Conservation (phyloP, 2,113 vertebrate genomes). For the Pelecanoides urinatrix region DNA sequence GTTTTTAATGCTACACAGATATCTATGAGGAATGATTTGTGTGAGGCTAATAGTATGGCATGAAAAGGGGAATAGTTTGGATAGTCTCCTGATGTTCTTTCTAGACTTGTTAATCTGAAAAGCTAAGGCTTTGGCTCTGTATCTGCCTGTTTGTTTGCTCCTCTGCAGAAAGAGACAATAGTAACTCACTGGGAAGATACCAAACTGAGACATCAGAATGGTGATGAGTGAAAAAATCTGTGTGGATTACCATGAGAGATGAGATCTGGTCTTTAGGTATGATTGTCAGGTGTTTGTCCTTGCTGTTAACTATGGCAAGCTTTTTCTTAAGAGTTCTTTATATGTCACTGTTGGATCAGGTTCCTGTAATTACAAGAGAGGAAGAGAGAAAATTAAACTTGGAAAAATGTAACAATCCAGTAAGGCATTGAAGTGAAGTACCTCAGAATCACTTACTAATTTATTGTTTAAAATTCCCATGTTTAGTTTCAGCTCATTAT, state of each 20-base stretch:
- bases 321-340: neutral
- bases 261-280: neutral
- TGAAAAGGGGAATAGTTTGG: neutral
- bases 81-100: neutral
- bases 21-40: neutral
- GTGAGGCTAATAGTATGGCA: neutral
- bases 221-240: neutral
- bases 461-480: neutral
- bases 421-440: neutral
- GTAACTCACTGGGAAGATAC: neutral
- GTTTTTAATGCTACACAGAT: neutral
- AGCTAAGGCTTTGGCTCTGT: neutral
- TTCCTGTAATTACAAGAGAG: neutral
- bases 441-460: neutral
- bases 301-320: neutral
- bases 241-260: neutral
- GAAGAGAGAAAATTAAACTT: neutral
- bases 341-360: neutral
- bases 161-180: neutral
- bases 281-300: neutral
- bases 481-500: neutral
- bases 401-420: neutral
- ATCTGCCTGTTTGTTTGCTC: neutral
- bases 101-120: neutral
- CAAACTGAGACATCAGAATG: neutral